Evolutionary conservation across 2,888 invertebrate genomes (phyloP).

Genomic region (Osedax frankpressi): DNA sequence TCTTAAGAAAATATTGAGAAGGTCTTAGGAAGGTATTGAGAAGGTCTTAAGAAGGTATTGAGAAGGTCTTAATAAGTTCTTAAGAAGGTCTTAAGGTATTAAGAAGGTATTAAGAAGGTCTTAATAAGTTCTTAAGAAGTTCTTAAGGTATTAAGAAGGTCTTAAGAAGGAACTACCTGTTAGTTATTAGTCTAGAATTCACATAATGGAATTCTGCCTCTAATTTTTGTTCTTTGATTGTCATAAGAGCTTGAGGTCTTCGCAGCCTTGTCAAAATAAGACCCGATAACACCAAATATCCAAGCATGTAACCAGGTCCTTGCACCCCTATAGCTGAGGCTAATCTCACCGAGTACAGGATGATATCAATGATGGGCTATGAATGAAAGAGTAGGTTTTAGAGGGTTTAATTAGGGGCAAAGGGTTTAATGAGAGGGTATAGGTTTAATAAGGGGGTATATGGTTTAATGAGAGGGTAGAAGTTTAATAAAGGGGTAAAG

Average conservation of each 20-base stretch:
- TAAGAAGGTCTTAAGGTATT: too few relatives aligned
- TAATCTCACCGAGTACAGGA: slow-evolving; percentile 79
- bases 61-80: too few relatives aligned
- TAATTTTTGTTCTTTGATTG: slow-evolving; percentile 84
- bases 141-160: too few relatives aligned
- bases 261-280: slow-evolving; percentile 68
- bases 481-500: too few relatives aligned
- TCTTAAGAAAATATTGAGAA: too few relatives aligned
- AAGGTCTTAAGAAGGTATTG: too few relatives aligned
- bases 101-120: too few relatives aligned
- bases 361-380: slow-evolving; percentile 77
- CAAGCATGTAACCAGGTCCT: slow-evolving; percentile 77
- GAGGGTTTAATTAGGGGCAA: background rate
- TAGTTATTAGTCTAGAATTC: slow-evolving; percentile 85
- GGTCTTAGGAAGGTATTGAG: too few relatives aligned
- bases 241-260: slow-evolving; percentile 74
- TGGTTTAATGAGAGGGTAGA: background rate
- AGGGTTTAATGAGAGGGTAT: background rate
- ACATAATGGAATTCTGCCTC: slow-evolving; percentile 96
- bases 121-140: too few relatives aligned
- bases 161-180: slow-evolving; percentile 51
- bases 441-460: background rate
- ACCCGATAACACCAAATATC: slow-evolving; percentile 75
- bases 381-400: slow-evolving; percentile 18
- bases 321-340: slow-evolving; percentile 69